A percentile compares a stretch with the other conserved stretches of the same genome.
phyloP scores from a whole-genome alignment of 1,140 invertebrate species.

The Pectinophora gossypiella region DNA sequence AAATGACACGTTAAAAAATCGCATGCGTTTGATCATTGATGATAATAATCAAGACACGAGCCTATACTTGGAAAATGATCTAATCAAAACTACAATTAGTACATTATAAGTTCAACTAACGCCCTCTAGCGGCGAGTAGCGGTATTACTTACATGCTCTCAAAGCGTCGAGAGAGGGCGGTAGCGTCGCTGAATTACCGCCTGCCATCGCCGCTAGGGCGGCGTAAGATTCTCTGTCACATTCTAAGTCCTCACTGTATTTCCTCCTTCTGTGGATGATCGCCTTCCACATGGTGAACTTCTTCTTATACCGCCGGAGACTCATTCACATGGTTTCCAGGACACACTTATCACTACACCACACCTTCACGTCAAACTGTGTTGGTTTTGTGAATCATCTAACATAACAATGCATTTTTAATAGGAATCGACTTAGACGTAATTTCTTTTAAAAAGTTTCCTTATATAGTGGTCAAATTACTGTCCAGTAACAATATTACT shows the following conservation, averaged over 20 bases:
- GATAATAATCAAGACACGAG: no score
- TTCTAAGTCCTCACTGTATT: conserved; percentile 58
- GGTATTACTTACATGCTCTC: conserved; percentile 63
- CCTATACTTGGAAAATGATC: no score
- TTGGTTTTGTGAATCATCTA: conserved; percentile 7
- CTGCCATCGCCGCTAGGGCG: conserved; percentile 59
- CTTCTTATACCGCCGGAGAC: conserved; percentile 53
- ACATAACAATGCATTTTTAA: no score
- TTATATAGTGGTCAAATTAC: no score
- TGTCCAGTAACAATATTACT: no score
- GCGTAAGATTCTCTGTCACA: conserved; percentile 59
- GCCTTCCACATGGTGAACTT: conserved; percentile 68
- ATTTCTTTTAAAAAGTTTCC: no score
- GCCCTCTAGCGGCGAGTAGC: conserved; percentile 54
- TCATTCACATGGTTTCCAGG: conserved; percentile 53
- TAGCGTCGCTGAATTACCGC: conserved; percentile 61
- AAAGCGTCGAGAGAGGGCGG: conserved; percentile 67
- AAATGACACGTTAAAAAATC: no score
- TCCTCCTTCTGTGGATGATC: conserved; percentile 63
- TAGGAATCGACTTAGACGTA: no score
- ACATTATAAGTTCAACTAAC: no score
- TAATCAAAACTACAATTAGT: no score
- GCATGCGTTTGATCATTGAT: no score
- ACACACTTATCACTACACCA: conserved; percentile 11
- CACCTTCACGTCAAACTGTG: conserved; percentile 8